Evolutionary conservation across 1,140 invertebrate genomes (phyloP), one percentile per base, ranked within the genome.

Genomic region (Bombus sibiricus): DNA sequence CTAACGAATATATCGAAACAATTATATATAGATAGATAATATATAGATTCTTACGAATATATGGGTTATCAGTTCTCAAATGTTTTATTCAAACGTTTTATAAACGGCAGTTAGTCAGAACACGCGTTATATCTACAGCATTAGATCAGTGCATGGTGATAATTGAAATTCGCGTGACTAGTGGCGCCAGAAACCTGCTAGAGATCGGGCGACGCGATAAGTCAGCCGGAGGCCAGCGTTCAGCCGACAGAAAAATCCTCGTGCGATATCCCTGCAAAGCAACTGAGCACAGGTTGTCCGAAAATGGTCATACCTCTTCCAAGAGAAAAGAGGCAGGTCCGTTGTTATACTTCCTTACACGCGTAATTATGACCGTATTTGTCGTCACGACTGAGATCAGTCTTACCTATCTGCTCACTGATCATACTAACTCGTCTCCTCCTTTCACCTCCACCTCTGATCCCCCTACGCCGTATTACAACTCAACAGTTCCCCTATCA

Each of bases 281-380:
- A n/a, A 22, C 18, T 9, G n/a, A 15, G 6, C 32, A 12, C 43
- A 53, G 28, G n/a, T 73, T 64, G n/a, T 39, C 74, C 81, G 81
- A 83, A 83, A 77, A 83, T 83, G 81, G 81, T 37, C 47, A 83
- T 69, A 83, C 83, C 32, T 80, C 22, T 69, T 22, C 3, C 32
- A 22, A 80, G 68, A 73, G 76, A 80, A 80, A 85, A 85, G 77
- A 22, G 57, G 32, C 83, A 85, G 68, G 83, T 80, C 71, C n/a
- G 76, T 69, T 78, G 83, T 85, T 85, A 85, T 77, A 85, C 88
- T 90, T 88, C 86, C 86, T 88, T 86, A 89, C 84, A 81, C 83
- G 88, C 77, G 84, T 88, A 90, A 90, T 86, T 88, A 88, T 84
- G 88, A 88, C 88, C 86, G 81, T 90, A 88, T 90, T 88, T 84